Conservation (phyloP, 2,797 vertebrate genomes). For the Anguilla megastoma region DNA sequence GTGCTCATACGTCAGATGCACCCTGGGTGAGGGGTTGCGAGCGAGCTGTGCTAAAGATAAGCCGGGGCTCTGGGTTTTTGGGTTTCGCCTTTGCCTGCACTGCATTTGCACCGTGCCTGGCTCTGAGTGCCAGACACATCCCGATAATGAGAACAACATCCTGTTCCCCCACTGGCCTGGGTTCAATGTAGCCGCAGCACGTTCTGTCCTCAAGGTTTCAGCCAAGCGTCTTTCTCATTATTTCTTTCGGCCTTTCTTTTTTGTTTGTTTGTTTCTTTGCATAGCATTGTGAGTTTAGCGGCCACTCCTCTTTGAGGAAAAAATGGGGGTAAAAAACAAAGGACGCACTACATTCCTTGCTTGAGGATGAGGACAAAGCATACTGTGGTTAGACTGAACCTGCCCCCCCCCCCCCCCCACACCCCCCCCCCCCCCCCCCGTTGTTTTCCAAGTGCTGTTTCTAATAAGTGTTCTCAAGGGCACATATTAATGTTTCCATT, state of each 20-base stretch:
- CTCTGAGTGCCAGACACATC: neutral
- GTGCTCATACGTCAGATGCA: neutral
- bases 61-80: neutral
- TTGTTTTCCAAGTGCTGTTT: neutral
- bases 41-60: neutral
- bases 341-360: neutral
- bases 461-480: neutral
- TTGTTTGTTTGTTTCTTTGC: slow-evolving; percentile 1
- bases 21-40: neutral
- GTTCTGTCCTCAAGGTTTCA: neutral
- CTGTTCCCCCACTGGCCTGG: neutral
- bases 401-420: neutral
- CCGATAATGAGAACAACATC: slow-evolving; percentile 5
- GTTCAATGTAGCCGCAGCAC: neutral
- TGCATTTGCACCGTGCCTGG: neutral
- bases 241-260: neutral
- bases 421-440: neutral
- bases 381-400: neutral
- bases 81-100: neutral
- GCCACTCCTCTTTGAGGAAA: neutral
- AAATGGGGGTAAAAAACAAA: neutral
- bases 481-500: neutral
- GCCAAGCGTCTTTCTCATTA: neutral
- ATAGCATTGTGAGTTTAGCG: neutral
- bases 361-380: neutral